Evolutionary conservation across 1,140 invertebrate genomes (phyloP), one percentile per base, ranked within the genome.

Genomic region (Catajapyx aquilonaris): DNA sequence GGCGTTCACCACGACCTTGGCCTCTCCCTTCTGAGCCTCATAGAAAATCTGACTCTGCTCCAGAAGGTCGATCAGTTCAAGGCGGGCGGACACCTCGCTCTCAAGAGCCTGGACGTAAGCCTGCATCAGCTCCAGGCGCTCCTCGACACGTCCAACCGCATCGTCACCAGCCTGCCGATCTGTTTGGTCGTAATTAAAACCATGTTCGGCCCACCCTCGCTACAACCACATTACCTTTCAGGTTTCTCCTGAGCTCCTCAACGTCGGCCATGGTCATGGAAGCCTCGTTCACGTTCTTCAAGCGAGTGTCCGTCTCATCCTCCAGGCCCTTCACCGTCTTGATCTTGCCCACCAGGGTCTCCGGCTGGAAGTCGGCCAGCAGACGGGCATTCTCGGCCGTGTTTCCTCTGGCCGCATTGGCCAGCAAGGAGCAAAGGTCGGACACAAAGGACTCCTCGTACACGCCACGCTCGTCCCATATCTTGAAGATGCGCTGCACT

Each of bases 1-100:
- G 5, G 87, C 86, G 68, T 84, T 84, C 28, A 75, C 78, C 19
- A 93, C 86, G 48, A 88, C 76, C 66, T 86, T 91, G 2, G 87
- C 86, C 66, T 93, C 86, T 19, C 76, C 76, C 35, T 75, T 68
- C 55, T 93, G 85, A 13, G 75, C 81, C 38, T 83, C 78, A 56
- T 91, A 87, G 58, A 83, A 91, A 37, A 76, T 70, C 48, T 84
- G 76, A 15, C 78, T 77, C 34, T 80, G 74, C 37, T 78, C 73
- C 20, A 91, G 50, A 13, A 78, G 50, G 5, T 75, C 72, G 33
- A 90, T 61, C 21, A 93, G 59, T 18, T 71, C 65, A 35, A 68
- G 70, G 41, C 86, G 62, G 35, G 83, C 74, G 36, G 76, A 68
- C n/a, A 88, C 73, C 58, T 88, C 81, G 28, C 73, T 63, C 45